Base-by-base conservation (phyloP, 2,888 invertebrate species). In the Metopia argyrocephala region DNA sequence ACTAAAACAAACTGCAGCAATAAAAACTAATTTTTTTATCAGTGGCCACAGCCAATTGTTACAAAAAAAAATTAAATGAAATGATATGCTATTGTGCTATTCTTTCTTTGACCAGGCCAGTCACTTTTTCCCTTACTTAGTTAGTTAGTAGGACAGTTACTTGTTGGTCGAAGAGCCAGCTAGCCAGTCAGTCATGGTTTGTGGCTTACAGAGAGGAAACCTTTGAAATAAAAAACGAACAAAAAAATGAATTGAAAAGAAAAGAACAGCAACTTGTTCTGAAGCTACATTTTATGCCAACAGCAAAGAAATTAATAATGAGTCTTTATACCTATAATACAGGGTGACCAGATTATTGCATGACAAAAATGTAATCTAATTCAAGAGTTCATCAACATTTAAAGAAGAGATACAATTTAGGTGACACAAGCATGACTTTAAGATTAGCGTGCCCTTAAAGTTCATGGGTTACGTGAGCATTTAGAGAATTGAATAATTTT, bases 151-250 rank as follows among this genome's bases (percentile, higher is more conserved):
- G 38, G 38, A 38, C 38, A 38, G 38, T 38, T 38, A 38, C n/a
- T n/a, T n/a, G n/a, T n/a, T n/a, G n/a, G 38, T 9, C 38, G 6
- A 48, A 48, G 38, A 12, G 9, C 4, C 38, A 38, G 15, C 9
- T 15, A 38, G 3, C 9, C 38, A 38, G 45, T 48, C 27, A 5
- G 66, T 68, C 69, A 73, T 71, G 76, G 65, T 68, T 59, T 80
- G 80, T 73, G 80, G 68, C 80, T 76, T 68, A 52, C 68, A 62
- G 25, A 76, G 38, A 64, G 68, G 80, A 80, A 80, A 76, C 80
- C 80, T 80, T 80, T 73, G 31, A 75, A 76, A 62, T 76, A 52
- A 59, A 66, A 38, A 38, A 12, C 0, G 15, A 31, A 31, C 12
- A 12, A 31, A 31, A 31, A 38, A 9, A 12, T 1, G 7, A 1